Base-by-base conservation (phyloP, 2,113 vertebrate genomes). In the Corynorhinus townsendii region DNA sequence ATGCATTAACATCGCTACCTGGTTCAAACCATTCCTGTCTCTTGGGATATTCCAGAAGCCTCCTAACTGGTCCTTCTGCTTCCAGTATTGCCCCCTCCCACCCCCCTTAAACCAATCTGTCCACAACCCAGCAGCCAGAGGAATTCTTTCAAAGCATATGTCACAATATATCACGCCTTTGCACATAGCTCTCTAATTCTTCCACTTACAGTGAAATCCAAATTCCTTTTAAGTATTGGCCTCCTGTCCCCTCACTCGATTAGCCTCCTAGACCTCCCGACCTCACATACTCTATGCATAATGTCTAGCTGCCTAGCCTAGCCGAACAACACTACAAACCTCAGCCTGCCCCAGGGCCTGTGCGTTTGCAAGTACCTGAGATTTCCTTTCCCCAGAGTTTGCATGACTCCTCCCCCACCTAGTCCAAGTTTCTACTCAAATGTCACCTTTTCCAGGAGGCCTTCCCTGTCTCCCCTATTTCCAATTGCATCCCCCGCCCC, bases 251-350 rank as follows among this genome's bases (percentile, higher is more conserved):
- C 28, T 68, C 10, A 3, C 33, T 47, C 33, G 26, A 2, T 20
- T 26, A 47, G 33, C 30, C 38, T 75, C 75, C 66, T 33, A 10
- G 14, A 17, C 11, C 22, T 52, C 28, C 43, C 52, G 24, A 11
- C 33, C 66, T 47, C 49, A n/a, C 26, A 7, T 6, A 40, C 10
- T 35, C n/a, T 2, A 2, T 14, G 4, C 2, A 0, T 33, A 11
- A 15, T 45, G 19, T 17, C 33, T 20, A 7, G 2, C 40, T 12
- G 40, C 40, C 72, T 26, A 19, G 40, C 40, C 72, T 26, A 19
- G 19, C 26, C 16, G 28, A 1, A 10, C 22, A 40, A 2, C n/a
- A 3, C 26, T 4, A 3, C 24, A 19, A 47, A 35, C 12, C 17
- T 3, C 16, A 33, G 66, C 73, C 43, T 24, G 69, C 71, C 73